Evolutionary conservation across 2,113 vertebrate species (phyloP).

Genomic region (Bos indicus): DNA sequence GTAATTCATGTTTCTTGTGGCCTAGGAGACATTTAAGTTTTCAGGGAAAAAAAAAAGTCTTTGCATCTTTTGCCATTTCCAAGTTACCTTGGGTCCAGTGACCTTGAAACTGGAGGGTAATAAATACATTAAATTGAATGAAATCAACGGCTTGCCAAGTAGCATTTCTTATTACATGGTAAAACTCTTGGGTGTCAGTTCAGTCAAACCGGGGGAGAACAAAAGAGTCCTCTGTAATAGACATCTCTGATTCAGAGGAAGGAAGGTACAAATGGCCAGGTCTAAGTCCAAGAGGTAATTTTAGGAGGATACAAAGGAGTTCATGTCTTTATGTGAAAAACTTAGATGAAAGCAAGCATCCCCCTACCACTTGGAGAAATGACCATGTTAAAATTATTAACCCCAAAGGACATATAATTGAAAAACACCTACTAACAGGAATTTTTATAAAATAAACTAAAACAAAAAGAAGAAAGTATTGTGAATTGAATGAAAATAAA

Average conservation of each 20-base stretch:
- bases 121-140: background rate
- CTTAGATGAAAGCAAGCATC: background rate
- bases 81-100: background rate
- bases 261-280: background rate
- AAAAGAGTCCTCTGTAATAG: background rate
- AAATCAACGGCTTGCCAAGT: background rate
- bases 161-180: background rate
- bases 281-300: background rate
- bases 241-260: background rate
- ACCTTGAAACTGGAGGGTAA: background rate
- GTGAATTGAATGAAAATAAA: background rate
- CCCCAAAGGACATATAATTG: background rate
- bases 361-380: background rate
- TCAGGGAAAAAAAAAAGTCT: background rate
- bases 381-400: background rate
- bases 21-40: background rate
- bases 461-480: background rate
- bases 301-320: background rate
- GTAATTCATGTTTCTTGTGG: background rate
- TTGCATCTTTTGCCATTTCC: background rate
- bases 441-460: background rate
- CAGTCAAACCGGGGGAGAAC: background rate
- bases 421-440: background rate
- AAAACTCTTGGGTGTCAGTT: background rate
- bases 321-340: background rate